phyloP scores from a whole-genome alignment of 2,888 invertebrate species.

The Philaethria dido region DNA sequence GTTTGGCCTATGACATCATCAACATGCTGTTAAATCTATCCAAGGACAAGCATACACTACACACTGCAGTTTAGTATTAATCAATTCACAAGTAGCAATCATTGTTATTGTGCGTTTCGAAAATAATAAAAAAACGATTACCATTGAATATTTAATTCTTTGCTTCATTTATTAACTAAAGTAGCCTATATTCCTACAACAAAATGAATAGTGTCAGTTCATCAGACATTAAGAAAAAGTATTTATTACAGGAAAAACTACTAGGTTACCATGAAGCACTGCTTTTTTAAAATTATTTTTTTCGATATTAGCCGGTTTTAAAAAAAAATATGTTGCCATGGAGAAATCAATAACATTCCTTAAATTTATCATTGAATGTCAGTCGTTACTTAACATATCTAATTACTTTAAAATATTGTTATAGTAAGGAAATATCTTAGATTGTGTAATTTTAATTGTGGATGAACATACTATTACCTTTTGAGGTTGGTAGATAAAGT shows the following conservation, averaged over 20 bases:
- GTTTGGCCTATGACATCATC: conserved; percentile 48
- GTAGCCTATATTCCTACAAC: conserved; percentile 60
- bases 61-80: conserved; percentile 17
- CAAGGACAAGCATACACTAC: conserved; percentile 49
- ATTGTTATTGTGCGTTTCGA: conserved; percentile 14
- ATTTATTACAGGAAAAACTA: neutral
- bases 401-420: conserved; percentile 4
- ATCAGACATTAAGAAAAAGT: neutral
- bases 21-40: conserved; percentile 40
- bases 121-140: conserved; percentile 48
- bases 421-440: conserved; percentile 14
- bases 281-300: neutral
- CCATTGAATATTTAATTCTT: conserved; percentile 66
- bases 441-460: conserved; percentile 21
- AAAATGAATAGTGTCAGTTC: conserved; percentile 33
- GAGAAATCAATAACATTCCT: conserved; percentile 54
- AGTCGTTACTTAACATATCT: conserved; percentile 10
- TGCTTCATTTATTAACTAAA: conserved; percentile 61
- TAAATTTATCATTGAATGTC: conserved; percentile 25
- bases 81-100: conserved; percentile 12
- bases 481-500: conserved; percentile 21
- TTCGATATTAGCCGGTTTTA: conserved; percentile 13
- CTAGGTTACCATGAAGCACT: neutral
- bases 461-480: conserved; percentile 16
- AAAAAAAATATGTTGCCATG: conserved; percentile 54